These are phyloP conservation scores for Melanostoma mellinum DNA, from an alignment of 2,888 invertebrate species.

Conservation along the genomic window DNA sequence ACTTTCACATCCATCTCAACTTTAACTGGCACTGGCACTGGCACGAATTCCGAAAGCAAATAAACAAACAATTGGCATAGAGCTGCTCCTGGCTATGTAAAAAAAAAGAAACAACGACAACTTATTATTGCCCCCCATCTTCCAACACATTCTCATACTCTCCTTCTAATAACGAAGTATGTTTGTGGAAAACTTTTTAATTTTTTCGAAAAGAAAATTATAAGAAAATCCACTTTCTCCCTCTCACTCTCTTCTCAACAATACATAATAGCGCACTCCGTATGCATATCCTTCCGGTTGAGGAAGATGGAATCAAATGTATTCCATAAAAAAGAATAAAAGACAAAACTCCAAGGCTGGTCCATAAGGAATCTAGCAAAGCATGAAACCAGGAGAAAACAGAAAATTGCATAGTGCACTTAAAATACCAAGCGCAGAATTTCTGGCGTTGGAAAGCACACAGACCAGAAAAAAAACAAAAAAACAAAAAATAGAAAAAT, in stretches of 20 bases:
- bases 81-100: slow-evolving; percentile 26
- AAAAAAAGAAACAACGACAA: slow-evolving; percentile 14
- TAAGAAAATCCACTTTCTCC: slow-evolving; percentile 48
- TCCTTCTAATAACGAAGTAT: slow-evolving; percentile 3
- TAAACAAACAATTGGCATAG: slow-evolving; percentile 55
- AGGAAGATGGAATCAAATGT: slow-evolving; percentile 53
- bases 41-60: slow-evolving; percentile 53
- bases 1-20: slow-evolving; percentile 44
- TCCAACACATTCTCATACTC: neutral
- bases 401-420: slow-evolving; percentile 54
- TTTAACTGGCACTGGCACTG: slow-evolving; percentile 26
- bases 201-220: slow-evolving; percentile 63
- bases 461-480: neutral
- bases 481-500: neutral
- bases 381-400: slow-evolving; percentile 34
- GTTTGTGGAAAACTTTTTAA: slow-evolving; percentile 53
- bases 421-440: slow-evolving; percentile 30
- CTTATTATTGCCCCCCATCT: slow-evolving; percentile 1
- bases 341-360: slow-evolving; percentile 29
- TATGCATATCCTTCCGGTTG: slow-evolving; percentile 58
- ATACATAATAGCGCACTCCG: slow-evolving; percentile 31
- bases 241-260: neutral
- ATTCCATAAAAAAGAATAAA: slow-evolving; percentile 5
- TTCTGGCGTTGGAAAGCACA: neutral
- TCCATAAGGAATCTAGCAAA: slow-evolving; percentile 20